A percentile compares a stretch with the other conserved stretches of the same genome.
Conservation (phyloP, 2,888 invertebrate species). For the Caenorhabditis imperialis region DNA sequence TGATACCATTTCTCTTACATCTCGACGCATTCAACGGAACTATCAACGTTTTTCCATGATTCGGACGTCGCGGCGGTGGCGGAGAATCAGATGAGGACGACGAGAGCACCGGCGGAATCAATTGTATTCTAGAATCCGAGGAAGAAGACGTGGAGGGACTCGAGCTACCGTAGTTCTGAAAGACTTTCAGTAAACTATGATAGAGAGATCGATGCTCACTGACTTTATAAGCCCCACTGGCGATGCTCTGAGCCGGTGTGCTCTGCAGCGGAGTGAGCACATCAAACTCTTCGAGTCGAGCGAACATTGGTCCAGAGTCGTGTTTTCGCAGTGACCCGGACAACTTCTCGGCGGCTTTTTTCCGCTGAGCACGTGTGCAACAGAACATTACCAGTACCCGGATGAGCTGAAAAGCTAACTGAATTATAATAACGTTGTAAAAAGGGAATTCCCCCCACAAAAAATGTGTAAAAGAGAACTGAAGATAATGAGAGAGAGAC, state of each 20-base stretch:
- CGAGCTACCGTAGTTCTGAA: conserved; percentile 44
- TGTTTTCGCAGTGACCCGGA: conserved; percentile 50
- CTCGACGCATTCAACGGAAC: conserved; percentile 68
- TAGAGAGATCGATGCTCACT: background rate
- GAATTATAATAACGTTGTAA: background rate
- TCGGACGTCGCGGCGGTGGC: conserved; percentile 58
- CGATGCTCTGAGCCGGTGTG: conserved; percentile 59
- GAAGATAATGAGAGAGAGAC: conserved; percentile 23
- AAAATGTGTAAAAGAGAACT: conserved; percentile 12
- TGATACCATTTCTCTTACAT: conserved; percentile 55
- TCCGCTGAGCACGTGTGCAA: conserved; percentile 52
- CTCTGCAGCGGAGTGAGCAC: conserved; percentile 71
- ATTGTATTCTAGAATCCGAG: conserved; percentile 42
- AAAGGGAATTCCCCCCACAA: background rate
- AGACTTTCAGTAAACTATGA: too few species aligned
- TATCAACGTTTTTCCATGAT: conserved; percentile 67
- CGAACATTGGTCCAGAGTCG: conserved; percentile 69
- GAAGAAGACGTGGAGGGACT: conserved; percentile 43
- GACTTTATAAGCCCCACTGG: conserved; percentile 29
- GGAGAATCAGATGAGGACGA: conserved; percentile 57
- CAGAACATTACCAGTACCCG: conserved; percentile 60
- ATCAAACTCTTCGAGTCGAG: conserved; percentile 75
- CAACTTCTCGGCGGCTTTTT: conserved; percentile 52
- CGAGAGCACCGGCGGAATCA: conserved; percentile 35
- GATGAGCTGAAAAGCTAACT: conserved; percentile 47